A percentile compares a stretch with the other conserved stretches of the same genome.
Conservation (phyloP, 2,888 invertebrate genomes). For the Choristoneura rosaceana region DNA sequence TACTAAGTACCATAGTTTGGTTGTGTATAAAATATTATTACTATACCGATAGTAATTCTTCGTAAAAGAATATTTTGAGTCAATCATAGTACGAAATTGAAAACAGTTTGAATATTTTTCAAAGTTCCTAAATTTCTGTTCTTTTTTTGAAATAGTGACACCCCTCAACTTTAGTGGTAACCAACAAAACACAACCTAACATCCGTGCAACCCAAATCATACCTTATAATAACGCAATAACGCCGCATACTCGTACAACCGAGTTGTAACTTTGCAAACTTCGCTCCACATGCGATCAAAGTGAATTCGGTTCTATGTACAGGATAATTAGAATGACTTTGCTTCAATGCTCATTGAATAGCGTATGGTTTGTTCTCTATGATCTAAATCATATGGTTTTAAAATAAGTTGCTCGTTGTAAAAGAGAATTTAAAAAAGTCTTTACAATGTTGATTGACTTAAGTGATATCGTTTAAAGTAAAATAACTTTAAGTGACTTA, state of each 20-base stretch:
- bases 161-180: not conserved
- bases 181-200: not conserved
- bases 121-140: not conserved
- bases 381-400: conserved; percentile 36
- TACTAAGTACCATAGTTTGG: too few relatives aligned
- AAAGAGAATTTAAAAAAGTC: too few relatives aligned
- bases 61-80: too few relatives aligned
- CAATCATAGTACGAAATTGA: too few relatives aligned
- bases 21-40: too few relatives aligned
- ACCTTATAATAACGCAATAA: conserved; percentile 43
- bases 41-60: too few relatives aligned
- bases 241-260: not conserved
- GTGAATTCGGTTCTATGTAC: conserved; percentile 21
- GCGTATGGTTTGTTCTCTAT: conserved; percentile 9
- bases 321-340: not conserved
- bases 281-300: conserved; percentile 30
- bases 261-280: conserved; percentile 15
- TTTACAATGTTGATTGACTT: too few relatives aligned
- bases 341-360: conserved; percentile 1
- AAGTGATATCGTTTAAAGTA: too few relatives aligned
- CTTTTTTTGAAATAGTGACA: not conserved
- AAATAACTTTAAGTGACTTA: too few relatives aligned
- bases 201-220: conserved; percentile 44
- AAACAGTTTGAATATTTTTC: not conserved
- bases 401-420: conserved; percentile 16